phyloP scores from a whole-genome alignment of 2,113 vertebrate genomes.

The Perca schrenkii region DNA sequence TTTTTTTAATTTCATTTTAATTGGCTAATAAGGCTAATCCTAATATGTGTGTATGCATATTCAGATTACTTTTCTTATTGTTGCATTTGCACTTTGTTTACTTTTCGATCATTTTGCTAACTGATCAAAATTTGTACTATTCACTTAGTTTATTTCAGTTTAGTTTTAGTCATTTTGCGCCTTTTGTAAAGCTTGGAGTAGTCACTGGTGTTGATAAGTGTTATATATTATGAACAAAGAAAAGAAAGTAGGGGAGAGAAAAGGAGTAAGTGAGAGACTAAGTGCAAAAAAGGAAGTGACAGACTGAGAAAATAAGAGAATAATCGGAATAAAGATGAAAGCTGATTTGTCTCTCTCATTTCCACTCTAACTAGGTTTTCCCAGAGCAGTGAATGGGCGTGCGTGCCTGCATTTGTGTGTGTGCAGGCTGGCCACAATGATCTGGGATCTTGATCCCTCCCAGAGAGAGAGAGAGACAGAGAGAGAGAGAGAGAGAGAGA shows the following conservation, averaged over 20 bases:
- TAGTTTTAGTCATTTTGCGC: not conserved
- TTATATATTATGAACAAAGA: not conserved
- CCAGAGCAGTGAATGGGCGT: constrained; percentile 27
- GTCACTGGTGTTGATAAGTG: not conserved
- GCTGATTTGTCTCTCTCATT: constrained; percentile 55
- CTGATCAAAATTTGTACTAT: not conserved
- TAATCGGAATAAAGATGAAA: constrained; percentile 52
- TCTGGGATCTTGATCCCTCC: constrained; percentile 63
- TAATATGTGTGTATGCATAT: not conserved
- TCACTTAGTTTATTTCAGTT: not conserved
- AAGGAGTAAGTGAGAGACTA: not conserved
- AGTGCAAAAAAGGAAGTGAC: not conserved
- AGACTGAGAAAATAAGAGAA: not conserved
- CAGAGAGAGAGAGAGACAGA: constrained; percentile 54
- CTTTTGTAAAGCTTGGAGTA: not conserved
- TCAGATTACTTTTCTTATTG: not conserved
- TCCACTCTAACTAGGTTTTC: constrained; percentile 61
- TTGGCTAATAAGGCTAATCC: not conserved
- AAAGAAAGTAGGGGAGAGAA: not conserved
- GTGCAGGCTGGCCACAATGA: constrained; percentile 56
- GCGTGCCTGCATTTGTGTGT: constrained; percentile 23
- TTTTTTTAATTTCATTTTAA: not conserved
- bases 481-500: constrained; percentile 21
- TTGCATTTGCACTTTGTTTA: not conserved
- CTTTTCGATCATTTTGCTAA: not conserved